phyloP scores from a whole-genome alignment of 2,888 invertebrate genomes.

The Chaetogeoica ovagalla region DNA sequence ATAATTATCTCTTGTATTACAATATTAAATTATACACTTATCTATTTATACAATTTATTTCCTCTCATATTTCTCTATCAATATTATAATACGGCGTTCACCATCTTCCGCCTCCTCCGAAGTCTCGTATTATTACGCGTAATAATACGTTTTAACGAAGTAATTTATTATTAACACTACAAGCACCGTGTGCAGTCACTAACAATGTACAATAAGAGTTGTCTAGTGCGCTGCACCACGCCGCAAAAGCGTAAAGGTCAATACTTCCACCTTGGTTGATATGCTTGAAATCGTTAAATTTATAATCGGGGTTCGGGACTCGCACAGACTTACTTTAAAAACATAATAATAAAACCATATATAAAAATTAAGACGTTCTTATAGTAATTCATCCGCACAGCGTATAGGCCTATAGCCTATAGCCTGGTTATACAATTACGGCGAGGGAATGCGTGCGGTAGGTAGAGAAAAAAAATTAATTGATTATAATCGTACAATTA shows the following conservation, averaged over 20 bases:
- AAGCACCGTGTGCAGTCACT: neutral
- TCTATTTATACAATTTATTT: too few species aligned
- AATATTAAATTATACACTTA: too few species aligned
- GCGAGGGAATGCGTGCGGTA: neutral
- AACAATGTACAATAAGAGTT: constrained; percentile 1
- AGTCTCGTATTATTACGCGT: neutral
- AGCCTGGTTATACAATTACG: constrained; percentile 12
- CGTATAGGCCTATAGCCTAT: neutral
- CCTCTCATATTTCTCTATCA: too few species aligned
- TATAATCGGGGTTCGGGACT: too few species aligned
- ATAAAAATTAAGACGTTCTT: constrained; percentile 4
- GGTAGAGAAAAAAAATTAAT: too few species aligned
- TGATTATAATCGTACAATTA: too few species aligned
- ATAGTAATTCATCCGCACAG: neutral
- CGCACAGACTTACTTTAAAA: too few species aligned
- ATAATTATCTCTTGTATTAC: too few species aligned
- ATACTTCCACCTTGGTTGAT: neutral
- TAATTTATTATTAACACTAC: constrained; percentile 4
- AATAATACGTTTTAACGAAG: constrained; percentile 21
- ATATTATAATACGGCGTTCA: too few species aligned
- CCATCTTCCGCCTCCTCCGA: too few species aligned
- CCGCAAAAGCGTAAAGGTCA: neutral
- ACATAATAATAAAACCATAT: too few species aligned
- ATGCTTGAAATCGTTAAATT: too few species aligned
- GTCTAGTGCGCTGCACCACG: neutral